These are phyloP conservation scores for Lucilia sericata DNA, from an alignment of 1,140 invertebrate species.

Conservation along the genomic window DNA sequence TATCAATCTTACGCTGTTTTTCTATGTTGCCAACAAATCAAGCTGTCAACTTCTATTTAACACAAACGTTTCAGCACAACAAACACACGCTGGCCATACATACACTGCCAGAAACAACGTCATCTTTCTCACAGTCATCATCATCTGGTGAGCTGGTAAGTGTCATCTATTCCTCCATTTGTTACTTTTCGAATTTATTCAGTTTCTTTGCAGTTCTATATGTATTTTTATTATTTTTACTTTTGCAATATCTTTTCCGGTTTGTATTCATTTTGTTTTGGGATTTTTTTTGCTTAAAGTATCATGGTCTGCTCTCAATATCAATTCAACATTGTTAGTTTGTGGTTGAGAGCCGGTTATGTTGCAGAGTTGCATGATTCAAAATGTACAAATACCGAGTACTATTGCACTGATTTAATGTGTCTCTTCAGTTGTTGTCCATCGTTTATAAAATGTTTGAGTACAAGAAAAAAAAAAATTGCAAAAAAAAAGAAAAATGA, in stretches of 20 bases:
- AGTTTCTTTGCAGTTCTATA: neutral
- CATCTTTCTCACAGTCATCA: neutral
- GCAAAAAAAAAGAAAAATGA: neutral
- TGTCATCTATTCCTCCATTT: slow-evolving; percentile 18
- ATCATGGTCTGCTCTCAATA: slow-evolving; percentile 40
- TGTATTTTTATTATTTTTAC: neutral
- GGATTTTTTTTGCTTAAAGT: slow-evolving; percentile 16
- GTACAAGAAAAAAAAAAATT: neutral
- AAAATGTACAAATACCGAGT: neutral
- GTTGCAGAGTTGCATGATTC: slow-evolving; percentile 26
- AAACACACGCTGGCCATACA: slow-evolving; percentile 20
- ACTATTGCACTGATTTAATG: slow-evolving; percentile 32
- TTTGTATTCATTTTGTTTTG: neutral
- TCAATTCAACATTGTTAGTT: slow-evolving; percentile 41
- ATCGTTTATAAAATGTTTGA: slow-evolving; percentile 23
- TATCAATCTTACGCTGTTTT: slow-evolving; percentile 35
- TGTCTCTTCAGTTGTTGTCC: slow-evolving; percentile 36
- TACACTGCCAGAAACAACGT: neutral
- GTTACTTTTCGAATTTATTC: neutral
- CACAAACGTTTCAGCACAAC: slow-evolving; percentile 35
- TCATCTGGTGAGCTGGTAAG: neutral
- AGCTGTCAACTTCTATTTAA: slow-evolving; percentile 43
- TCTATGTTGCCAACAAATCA: slow-evolving; percentile 44
- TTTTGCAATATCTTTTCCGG: neutral
- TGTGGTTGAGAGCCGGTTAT: neutral